Evolutionary conservation across 2,797 vertebrate species (phyloP).

Genomic region (Perdix hodgsoniae): DNA sequence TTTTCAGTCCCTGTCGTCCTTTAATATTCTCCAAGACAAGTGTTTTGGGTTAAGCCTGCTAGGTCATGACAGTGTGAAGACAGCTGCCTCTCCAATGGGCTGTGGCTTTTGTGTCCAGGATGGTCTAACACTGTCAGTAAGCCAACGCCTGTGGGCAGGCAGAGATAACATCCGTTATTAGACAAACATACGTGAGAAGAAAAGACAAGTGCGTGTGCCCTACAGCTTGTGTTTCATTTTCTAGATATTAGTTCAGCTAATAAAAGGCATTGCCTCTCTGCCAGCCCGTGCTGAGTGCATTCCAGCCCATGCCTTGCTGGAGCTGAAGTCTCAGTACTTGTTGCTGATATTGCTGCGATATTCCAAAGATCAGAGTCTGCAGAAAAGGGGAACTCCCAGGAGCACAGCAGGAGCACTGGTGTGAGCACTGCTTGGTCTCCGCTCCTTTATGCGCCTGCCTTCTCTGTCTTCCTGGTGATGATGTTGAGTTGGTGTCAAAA

Average conservation of each 20-base stretch:
- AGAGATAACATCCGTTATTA: not conserved
- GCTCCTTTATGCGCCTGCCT: not conserved
- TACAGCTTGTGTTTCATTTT: constrained; percentile 1
- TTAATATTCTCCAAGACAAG: not conserved
- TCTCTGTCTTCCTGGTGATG: not conserved
- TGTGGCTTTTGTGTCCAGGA: not conserved
- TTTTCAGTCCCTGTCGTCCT: not conserved
- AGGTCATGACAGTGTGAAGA: not conserved
- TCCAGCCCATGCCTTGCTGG: not conserved
- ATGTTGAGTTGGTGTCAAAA: not conserved
- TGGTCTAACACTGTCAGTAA: not conserved
- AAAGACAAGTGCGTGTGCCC: not conserved
- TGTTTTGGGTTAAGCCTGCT: not conserved
- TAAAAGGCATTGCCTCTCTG: not conserved
- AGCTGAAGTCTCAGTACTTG: not conserved
- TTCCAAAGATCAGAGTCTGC: not conserved
- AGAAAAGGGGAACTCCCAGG: not conserved
- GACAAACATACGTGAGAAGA: not conserved
- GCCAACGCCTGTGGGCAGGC: not conserved
- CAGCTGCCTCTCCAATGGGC: not conserved
- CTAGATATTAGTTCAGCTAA: not conserved
- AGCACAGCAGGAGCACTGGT: not conserved
- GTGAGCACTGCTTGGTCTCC: not conserved
- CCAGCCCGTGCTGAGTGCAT: not conserved
- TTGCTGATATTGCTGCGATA: not conserved